Evolutionary conservation across 1,140 invertebrate genomes (phyloP).

Genomic region (Episyrphus balteatus): DNA sequence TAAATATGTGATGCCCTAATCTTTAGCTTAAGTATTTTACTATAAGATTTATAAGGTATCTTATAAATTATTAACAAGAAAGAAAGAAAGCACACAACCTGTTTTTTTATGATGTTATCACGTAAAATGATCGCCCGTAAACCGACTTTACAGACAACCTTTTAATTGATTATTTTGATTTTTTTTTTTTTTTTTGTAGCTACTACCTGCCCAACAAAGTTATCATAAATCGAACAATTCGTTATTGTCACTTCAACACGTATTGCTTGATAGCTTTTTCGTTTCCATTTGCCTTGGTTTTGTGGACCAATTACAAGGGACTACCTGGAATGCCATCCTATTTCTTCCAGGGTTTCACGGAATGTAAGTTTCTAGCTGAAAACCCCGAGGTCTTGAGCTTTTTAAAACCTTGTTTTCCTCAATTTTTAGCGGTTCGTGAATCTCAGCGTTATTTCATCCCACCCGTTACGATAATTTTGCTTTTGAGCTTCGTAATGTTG

Average conservation of each 20-base stretch:
- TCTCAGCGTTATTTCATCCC: constrained; percentile 34
- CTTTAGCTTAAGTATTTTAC: no score
- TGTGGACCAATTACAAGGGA: constrained; percentile 25
- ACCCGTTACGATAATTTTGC: constrained; percentile 25
- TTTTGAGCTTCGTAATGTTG: constrained; percentile 23
- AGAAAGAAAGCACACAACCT: no score
- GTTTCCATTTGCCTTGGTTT: constrained; percentile 20
- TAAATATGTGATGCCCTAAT: no score
- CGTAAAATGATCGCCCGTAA: no score
- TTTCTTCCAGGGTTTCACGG: constrained; percentile 30
- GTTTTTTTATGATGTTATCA: no score
- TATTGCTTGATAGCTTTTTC: constrained; percentile 16
- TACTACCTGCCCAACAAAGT: not conserved
- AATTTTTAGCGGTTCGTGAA: constrained; percentile 19
- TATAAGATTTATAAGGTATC: no score
- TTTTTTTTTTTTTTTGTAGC: not conserved
- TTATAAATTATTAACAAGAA: no score
- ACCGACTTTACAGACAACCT: no score
- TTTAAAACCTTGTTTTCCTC: not conserved
- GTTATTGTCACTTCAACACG: constrained; percentile 4
- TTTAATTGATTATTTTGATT: no score
- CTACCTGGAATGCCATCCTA: constrained; percentile 32
- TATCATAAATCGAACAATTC: not conserved
- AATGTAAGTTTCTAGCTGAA: constrained; percentile 14
- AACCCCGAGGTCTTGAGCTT: not conserved